Percentiles rank a stretch among this genome's conserved stretches.
phyloP scores from a whole-genome alignment of 2,797 vertebrate species.

The Phataginus tetradactyla region DNA sequence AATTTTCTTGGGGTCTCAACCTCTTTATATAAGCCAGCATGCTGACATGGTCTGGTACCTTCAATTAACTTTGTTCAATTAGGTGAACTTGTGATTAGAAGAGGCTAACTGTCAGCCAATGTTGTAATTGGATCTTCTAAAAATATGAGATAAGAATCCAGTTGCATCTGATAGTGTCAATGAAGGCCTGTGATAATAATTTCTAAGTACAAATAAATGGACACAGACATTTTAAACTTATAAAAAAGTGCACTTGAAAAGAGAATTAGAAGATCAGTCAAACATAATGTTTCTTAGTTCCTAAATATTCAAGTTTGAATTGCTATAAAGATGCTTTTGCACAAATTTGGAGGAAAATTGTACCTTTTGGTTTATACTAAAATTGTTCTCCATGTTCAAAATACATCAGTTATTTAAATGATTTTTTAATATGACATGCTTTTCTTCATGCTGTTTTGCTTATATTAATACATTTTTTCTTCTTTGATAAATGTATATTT shows the following conservation, averaged over 20 bases:
- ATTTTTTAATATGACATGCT: constrained; percentile 11
- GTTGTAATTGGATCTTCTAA: constrained; percentile 67
- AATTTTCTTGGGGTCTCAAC: constrained; percentile 53
- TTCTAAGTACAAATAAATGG: constrained; percentile 15
- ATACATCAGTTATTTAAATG: constrained; percentile 35
- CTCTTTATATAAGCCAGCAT: constrained; percentile 47
- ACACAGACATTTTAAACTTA: background rate
- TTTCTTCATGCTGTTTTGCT: constrained; percentile 60
- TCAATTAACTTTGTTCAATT: constrained; percentile 61
- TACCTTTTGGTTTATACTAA: background rate
- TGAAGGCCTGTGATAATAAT: background rate
- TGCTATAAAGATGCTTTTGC: constrained; percentile 1
- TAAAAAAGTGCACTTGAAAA: background rate
- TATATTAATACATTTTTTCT: constrained; percentile 63
- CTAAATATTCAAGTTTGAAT: background rate
- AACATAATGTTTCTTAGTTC: background rate
- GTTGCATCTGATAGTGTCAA: constrained; percentile 12
- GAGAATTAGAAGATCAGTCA: background rate
- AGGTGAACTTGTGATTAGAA: constrained; percentile 58
- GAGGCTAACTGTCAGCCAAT: constrained; percentile 42
- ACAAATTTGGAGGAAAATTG: background rate
- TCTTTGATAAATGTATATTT: constrained; percentile 36
- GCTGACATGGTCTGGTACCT: constrained; percentile 32
- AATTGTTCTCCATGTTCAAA: constrained; percentile 35
- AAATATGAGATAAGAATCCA: constrained; percentile 52